Evolutionary conservation across 2,113 vertebrate genomes (phyloP), one percentile per base, ranked within the genome.

Genomic region (Passer montanus): DNA sequence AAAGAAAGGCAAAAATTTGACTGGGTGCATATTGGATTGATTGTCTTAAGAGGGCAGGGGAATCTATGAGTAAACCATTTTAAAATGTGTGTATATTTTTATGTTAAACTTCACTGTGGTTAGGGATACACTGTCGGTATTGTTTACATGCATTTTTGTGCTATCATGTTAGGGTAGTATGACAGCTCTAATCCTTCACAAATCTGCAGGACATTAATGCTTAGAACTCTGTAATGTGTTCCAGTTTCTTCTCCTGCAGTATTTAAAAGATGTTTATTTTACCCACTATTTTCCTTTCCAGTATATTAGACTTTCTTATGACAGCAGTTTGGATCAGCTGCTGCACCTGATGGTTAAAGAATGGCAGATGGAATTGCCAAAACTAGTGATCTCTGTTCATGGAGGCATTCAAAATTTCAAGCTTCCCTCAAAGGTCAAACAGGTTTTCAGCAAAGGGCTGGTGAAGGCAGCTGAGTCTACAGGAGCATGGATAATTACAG

Each of bases 291-390:
- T 77, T 47, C 63, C 87, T 33, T 88, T 79, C 13, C 96, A 99
- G 99, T 99, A 99, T 90, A 98, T 99, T 23, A 98, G 99, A 88
- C 97, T 99, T 60, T 99, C 99, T 43, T 99, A 98, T 49, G 99
- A 99, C 70, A 98, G 99, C 35, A 98, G 86, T 79, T 67, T 98
- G 64, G 99, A 99, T 84, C 98, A 97, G 26, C 87, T 99, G 31
- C 95, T 99, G 84, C 98, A 99, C 55, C 96, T 99, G 94, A 99
- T 99, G 99, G 89, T 99, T 92, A 98, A 97, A 93, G 99, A 99
- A 95, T 99, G 99, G 99, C 99, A 99, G 94, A 99, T 99, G 98
- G 99, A 99, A 55, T 96, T 98, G 88, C 99, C 99, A 67, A 99
- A 99, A 95, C 97, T 99, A 23, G 98, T 99, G 24, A 98, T 99